A percentile compares a stretch with the other conserved stretches of the same genome.
These are phyloP conservation scores for Hartigia nigra DNA, from an alignment of 2,888 invertebrate genomes.

Conservation along the genomic window DNA sequence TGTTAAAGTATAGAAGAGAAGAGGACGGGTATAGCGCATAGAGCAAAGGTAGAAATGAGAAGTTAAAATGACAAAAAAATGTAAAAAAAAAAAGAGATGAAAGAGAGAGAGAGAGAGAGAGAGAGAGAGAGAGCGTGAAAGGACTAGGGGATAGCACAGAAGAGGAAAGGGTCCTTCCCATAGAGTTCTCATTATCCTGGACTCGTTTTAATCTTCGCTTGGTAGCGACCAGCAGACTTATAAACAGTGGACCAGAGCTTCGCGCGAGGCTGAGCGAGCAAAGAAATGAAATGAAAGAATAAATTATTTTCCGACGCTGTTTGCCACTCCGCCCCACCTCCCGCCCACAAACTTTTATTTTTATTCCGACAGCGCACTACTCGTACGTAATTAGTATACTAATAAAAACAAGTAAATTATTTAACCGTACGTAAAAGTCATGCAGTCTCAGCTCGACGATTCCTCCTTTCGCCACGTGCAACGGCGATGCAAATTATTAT, in stretches of 20 bases:
- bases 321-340: background rate
- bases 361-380: background rate
- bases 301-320: conserved; percentile 45
- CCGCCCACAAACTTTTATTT: background rate
- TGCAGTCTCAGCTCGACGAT: background rate
- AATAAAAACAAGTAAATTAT: conserved; percentile 19
- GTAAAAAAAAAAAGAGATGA: conserved; percentile 10
- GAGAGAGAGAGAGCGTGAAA: conserved; percentile 20
- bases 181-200: conserved; percentile 53
- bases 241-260: conserved; percentile 37
- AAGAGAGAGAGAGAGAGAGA: conserved; percentile 24
- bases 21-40: conserved; percentile 1
- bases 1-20: background rate
- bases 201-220: conserved; percentile 54
- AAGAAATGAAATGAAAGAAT: conserved; percentile 52
- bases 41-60: conserved; percentile 17
- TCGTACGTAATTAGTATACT: conserved; percentile 32
- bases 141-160: conserved; percentile 22
- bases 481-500: background rate
- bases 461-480: background rate
- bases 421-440: background rate
- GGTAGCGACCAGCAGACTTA: conserved; percentile 44
- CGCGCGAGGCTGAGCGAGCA: conserved; percentile 28
- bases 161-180: background rate
- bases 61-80: background rate